Percentiles rank a stretch among this genome's conserved stretches.
phyloP scores from a whole-genome alignment of 2,797 vertebrate genomes.

The Salmo trutta region DNA sequence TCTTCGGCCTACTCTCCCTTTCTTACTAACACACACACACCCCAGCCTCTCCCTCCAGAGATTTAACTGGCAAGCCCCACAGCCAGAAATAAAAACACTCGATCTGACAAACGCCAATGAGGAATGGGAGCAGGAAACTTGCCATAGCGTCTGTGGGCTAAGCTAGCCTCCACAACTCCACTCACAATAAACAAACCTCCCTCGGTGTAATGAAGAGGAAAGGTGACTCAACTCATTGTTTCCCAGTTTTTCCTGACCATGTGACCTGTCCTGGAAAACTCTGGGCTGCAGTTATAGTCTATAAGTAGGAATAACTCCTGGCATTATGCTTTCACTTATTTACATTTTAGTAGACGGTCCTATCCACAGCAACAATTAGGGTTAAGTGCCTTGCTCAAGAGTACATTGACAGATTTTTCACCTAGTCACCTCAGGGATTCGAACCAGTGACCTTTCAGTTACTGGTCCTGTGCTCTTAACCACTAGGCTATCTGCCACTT shows the following conservation, averaged over 20 bases:
- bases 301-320: no score
- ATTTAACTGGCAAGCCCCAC: constrained; percentile 1
- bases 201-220: neutral
- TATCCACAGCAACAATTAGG: no score
- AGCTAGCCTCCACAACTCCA: neutral
- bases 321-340: no score
- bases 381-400: no score
- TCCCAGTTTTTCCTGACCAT: neutral
- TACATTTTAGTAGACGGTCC: no score
- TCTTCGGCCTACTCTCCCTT: neutral
- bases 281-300: no score
- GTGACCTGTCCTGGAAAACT: no score
- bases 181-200: constrained; percentile 19
- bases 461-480: neutral
- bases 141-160: constrained; percentile 12
- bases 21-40: neutral
- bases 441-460: no score
- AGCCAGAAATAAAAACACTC: constrained; percentile 8
- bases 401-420: no score
- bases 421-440: no score
- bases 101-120: neutral
- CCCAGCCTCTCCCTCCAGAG: neutral
- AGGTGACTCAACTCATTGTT: neutral
- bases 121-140: constrained; percentile 10
- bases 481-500: neutral